Base-by-base conservation (phyloP, 2,797 vertebrate genomes). In the Periophthalmus magnuspinnatus region DNA sequence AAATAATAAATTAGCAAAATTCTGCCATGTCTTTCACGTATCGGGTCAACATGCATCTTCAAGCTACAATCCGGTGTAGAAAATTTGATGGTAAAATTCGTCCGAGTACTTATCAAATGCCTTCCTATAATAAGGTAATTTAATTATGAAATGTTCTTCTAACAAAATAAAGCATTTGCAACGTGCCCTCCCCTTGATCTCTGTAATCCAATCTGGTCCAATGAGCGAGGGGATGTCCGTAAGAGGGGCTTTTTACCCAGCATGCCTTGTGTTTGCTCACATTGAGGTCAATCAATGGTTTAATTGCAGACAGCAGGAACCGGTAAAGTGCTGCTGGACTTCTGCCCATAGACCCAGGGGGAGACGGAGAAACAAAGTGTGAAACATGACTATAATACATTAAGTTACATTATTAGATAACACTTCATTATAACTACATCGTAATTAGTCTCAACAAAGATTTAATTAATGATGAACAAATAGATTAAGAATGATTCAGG, bases 191-290 rank as follows among this genome's bases (percentile, higher is more conserved):
- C 77, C 57, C 68, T 66, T 72, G 71, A 69, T 77, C 61, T 81
- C 63, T 75, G 68, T 60, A 17, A 70, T 79, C 77, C 74, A 76
- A 77, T 68, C 50, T 66, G 71, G 81, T 76, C 70, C 70, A 75
- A 52, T 13, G 2, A 74, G 62, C 38, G 41, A 69, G 54, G 71
- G 22, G 67, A 63, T 70, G 71, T 47, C 59, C 32, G 21, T 24
- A 2, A 65, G 62, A 67, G 47, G 72, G 54, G 52, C 72, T 70
- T 76, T 65, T 64, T 76, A 85, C 79, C 84, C 87, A 90, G 85
- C 86, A 86, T 84, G 85, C 84, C 76, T 74, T 59, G 71, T 71
- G 80, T 76, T 84, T 72, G 70, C 77, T 76, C 79, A 83, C 73
- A 81, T 71, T 41, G 68, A 58, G 74, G 74, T 69, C 78, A 78